Evolutionary conservation across 1,140 invertebrate species (phyloP).

Genomic region (Bombus confusus): DNA sequence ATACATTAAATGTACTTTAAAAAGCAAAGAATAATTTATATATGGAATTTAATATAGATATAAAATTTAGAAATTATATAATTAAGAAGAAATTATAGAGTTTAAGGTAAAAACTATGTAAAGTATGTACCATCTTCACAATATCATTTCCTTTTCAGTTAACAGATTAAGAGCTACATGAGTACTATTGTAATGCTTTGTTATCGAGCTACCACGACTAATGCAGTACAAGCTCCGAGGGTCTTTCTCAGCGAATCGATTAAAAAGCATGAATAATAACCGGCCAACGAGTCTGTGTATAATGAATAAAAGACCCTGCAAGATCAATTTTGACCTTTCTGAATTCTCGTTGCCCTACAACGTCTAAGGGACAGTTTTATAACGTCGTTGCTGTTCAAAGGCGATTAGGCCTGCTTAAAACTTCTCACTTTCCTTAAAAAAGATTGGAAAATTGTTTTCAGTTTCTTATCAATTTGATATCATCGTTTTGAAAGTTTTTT

Average conservation of each 20-base stretch:
- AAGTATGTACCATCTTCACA: not conserved
- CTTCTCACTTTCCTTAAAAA: too few relatives aligned
- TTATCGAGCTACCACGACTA: not conserved
- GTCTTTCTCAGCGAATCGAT: slow-evolving; percentile 4
- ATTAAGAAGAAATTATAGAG: not conserved
- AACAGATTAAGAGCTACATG: not conserved
- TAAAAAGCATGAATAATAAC: slow-evolving; percentile 3
- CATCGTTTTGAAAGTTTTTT: not conserved
- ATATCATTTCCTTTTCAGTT: not conserved
- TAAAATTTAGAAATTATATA: not conserved
- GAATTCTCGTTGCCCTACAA: not conserved
- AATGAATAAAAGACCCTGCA: slow-evolving; percentile 15
- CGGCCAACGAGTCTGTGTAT: not conserved
- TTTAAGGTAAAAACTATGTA: not conserved
- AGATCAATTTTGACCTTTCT: not conserved
- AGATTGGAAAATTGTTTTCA: not conserved
- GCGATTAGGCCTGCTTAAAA: too few relatives aligned
- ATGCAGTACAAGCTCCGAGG: not conserved
- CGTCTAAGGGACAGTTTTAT: not conserved
- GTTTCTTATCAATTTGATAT: not conserved
- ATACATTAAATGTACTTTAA: too few relatives aligned
- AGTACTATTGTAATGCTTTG: not conserved
- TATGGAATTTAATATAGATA: not conserved
- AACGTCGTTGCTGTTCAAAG: not conserved
- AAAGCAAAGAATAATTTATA: not conserved